These are phyloP conservation scores for Acanthurus lineatus DNA, from an alignment of 2,797 vertebrate species.

Conservation along the genomic window DNA sequence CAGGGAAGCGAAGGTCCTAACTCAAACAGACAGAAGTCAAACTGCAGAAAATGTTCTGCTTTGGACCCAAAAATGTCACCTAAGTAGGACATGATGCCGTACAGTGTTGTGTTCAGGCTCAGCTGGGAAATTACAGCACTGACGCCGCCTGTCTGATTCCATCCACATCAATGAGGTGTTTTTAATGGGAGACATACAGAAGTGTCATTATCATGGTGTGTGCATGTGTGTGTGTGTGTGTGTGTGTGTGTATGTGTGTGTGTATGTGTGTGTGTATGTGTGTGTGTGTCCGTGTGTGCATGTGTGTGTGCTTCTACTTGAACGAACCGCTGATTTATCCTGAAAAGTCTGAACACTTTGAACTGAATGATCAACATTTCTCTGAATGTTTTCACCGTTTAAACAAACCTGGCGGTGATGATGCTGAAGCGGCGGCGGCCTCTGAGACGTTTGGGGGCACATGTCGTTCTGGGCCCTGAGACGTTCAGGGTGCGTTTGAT, in stretches of 20 bases:
- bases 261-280: not conserved
- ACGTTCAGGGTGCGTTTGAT: conserved; percentile 42
- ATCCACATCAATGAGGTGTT: not conserved
- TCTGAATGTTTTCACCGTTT: conserved; percentile 21
- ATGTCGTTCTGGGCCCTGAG: not conserved
- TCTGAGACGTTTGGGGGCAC: not conserved
- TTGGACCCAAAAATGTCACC: not conserved
- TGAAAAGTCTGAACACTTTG: conserved; percentile 21
- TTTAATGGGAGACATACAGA: too few relatives aligned
- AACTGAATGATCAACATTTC: conserved; percentile 28
- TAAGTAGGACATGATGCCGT: not conserved
- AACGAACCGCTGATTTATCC: conserved; percentile 50
- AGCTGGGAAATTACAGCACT: conserved; percentile 3
- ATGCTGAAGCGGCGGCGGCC: not conserved
- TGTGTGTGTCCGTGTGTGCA: not conserved
- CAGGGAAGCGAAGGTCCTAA: not conserved
- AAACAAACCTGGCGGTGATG: conserved; percentile 25
- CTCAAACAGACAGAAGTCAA: not conserved
- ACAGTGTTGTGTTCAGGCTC: conserved; percentile 25
- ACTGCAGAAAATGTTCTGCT: not conserved
- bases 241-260: not conserved
- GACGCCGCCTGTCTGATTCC: not conserved
- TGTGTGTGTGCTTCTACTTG: not conserved
- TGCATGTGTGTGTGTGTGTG: not conserved
- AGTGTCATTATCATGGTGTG: not conserved